These are phyloP conservation scores for Hypomecis atomaria DNA, from an alignment of 2,888 invertebrate species.

Conservation along the genomic window DNA sequence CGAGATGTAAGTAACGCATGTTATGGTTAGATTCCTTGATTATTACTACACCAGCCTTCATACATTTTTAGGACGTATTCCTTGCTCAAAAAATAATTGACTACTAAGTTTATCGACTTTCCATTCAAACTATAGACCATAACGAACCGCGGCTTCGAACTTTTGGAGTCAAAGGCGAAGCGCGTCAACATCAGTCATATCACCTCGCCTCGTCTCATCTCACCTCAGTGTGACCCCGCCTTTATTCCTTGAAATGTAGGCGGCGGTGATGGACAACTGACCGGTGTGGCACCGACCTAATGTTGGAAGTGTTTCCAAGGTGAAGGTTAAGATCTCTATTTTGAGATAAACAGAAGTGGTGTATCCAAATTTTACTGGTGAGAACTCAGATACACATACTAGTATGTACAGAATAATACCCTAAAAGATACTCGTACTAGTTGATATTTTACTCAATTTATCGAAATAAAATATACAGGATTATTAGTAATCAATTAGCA, in stretches of 20 bases:
- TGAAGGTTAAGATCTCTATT: slow-evolving; percentile 20
- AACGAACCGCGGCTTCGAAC: slow-evolving; percentile 58
- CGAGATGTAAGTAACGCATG: too few relatives aligned
- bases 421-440: too few relatives aligned
- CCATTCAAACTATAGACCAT: slow-evolving; percentile 60
- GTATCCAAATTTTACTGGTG: background rate
- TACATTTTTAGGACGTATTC: too few relatives aligned
- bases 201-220: slow-evolving; percentile 36
- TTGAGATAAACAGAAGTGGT: slow-evolving; percentile 4
- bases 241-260: slow-evolving; percentile 56
- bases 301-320: slow-evolving; percentile 23
- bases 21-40: too few relatives aligned
- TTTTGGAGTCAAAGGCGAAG: slow-evolving; percentile 79
- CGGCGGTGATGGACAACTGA: slow-evolving; percentile 53
- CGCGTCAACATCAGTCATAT: slow-evolving; percentile 78
- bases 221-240: slow-evolving; percentile 65
- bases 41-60: too few relatives aligned
- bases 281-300: slow-evolving; percentile 40
- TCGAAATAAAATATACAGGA: too few relatives aligned
- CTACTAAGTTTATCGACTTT: slow-evolving; percentile 4
- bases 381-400: too few relatives aligned
- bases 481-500: too few relatives aligned
- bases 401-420: too few relatives aligned
- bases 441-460: too few relatives aligned
- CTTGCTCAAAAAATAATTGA: background rate